Evolutionary conservation across 2,797 vertebrate species (phyloP).

Genomic region (Phalanger gymnotis): DNA sequence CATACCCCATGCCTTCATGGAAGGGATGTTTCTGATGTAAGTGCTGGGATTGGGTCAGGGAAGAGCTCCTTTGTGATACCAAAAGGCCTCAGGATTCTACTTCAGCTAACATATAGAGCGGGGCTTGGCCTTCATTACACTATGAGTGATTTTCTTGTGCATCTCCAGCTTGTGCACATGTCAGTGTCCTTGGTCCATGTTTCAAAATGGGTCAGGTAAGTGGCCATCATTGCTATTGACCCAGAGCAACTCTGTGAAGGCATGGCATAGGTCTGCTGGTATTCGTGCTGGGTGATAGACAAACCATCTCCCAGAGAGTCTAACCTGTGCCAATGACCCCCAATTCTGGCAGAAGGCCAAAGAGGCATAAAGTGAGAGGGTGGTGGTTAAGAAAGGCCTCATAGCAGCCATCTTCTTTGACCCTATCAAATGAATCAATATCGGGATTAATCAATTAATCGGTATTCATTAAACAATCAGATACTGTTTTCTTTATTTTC

Average conservation of each 20-base stretch:
- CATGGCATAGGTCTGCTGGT: too few species aligned
- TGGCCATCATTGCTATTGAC: slow-evolving; percentile 62
- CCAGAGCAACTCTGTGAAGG: background rate
- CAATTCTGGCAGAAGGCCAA: background rate
- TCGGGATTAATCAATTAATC: background rate
- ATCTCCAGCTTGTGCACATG: slow-evolving; percentile 44
- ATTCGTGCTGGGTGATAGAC: background rate
- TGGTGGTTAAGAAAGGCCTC: background rate
- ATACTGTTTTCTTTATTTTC: background rate
- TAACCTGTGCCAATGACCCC: background rate
- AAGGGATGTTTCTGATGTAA: background rate
- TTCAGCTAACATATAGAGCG: background rate
- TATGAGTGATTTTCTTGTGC: background rate
- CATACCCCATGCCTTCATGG: background rate
- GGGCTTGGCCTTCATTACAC: background rate
- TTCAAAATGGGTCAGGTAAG: slow-evolving; percentile 46
- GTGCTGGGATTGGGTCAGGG: background rate
- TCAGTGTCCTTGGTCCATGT: slow-evolving; percentile 67
- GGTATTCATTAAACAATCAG: background rate
- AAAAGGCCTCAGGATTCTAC: background rate
- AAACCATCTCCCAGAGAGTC: background rate
- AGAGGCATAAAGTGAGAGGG: background rate
- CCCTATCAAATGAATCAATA: too few species aligned
- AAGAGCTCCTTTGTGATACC: background rate
- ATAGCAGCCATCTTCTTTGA: background rate